These are phyloP conservation scores for Nannoperca obscura DNA, from an alignment of 2,797 vertebrate genomes.

Conservation along the genomic window DNA sequence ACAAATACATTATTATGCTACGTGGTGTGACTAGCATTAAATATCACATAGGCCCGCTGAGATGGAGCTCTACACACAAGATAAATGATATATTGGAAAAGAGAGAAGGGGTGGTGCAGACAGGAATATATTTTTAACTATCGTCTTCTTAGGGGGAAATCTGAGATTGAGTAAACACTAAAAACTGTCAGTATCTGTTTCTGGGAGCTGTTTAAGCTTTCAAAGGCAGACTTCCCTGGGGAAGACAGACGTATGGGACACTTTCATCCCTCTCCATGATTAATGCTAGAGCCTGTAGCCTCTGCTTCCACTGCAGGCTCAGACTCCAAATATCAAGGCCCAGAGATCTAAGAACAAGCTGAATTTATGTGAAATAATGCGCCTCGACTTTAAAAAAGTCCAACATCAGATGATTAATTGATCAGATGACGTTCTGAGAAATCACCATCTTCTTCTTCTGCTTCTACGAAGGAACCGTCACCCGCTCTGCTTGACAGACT, in stretches of 20 bases:
- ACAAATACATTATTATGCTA: not conserved
- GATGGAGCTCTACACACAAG: conserved; percentile 33
- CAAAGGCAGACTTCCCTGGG: conserved; percentile 54
- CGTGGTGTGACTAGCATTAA: not conserved
- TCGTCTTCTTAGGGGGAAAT: conserved; percentile 54
- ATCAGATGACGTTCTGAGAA: conserved; percentile 58
- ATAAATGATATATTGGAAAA: conserved; percentile 31
- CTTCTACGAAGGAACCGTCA: not conserved
- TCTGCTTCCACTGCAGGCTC: conserved; percentile 44
- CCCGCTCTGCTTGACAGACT: not conserved
- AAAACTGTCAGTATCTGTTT: conserved; percentile 58
- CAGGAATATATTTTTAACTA: conserved; percentile 39
- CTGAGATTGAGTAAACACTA: conserved; percentile 65
- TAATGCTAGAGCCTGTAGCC: conserved; percentile 43
- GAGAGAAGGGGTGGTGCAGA: not conserved
- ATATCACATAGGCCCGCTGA: not conserved
- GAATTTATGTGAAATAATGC: conserved; percentile 45
- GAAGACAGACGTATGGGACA: conserved; percentile 57
- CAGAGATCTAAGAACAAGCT: conserved; percentile 42
- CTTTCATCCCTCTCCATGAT: conserved; percentile 75
- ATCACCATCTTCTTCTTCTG: not conserved
- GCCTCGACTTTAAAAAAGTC: conserved; percentile 46
- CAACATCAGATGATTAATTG: conserved; percentile 66
- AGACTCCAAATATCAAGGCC: conserved; percentile 40
- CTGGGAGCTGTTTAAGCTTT: conserved; percentile 60